Evolutionary conservation across 2,888 invertebrate genomes (phyloP), one percentile per base, ranked within the genome.

Genomic region (Liodrosophila aerea): DNA sequence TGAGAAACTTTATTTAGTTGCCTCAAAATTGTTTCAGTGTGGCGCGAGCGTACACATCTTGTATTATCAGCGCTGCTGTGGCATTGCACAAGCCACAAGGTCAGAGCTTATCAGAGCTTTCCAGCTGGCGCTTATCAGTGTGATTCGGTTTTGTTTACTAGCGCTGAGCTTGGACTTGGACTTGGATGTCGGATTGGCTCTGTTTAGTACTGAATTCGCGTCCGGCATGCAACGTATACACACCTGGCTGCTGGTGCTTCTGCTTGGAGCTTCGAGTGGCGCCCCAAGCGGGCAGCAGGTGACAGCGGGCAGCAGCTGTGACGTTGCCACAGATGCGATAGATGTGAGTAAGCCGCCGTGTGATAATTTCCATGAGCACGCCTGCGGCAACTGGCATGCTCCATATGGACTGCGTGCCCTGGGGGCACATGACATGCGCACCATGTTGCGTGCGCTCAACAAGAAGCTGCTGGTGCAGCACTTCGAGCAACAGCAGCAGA

Each of bases 331-430:
- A 2, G 60, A 67, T n/a, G 62, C 74, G 1, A 51, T 86, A 47
- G 87, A 88, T 33, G 7, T 41, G 0, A 47, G 50, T 8, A 92
- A 92, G 2, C 92, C 94, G 82, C 95, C 96, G 0, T 96, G 96
- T 82, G 91, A 93, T 8, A 95, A 96, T 85, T 96, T 96, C 87
- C 95, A 95, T 87, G 93, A 94, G 77, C 95, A 94, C 78, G 95
- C 96, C 0, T 97, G 94, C 87, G 96, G 96, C 0, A 95, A 95
- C 78, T 97, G 97, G 97, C 73, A 78, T 27, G 72, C 69, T 1
- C 53, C 68, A 3, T 71, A 73, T 11, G 34, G 41, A 1, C 34
- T 81, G 36, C 69, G 83, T 0, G 49, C 67, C 2, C 37, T 86
- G 3, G 74, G 77, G 0, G 87, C 86, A 1, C 73, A 76, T 12